Evolutionary conservation across 2,113 vertebrate species (phyloP).

Genomic region (Takifugu flavidus): DNA sequence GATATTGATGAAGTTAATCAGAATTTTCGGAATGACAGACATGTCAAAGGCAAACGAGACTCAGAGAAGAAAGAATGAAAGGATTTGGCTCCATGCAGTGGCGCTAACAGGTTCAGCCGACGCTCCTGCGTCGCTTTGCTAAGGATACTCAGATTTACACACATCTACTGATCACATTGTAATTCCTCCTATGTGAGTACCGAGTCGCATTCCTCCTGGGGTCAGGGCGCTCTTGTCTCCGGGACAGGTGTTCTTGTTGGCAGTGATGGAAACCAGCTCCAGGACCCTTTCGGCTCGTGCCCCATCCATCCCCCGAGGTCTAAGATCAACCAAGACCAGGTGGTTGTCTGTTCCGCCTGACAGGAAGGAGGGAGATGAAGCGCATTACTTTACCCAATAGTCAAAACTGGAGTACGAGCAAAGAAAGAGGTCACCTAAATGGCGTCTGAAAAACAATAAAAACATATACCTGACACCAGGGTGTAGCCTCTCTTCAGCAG

Average conservation of each 20-base stretch:
- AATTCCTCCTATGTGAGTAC: constrained; percentile 55
- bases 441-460: background rate
- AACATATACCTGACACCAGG: constrained; percentile 82
- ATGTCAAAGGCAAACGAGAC: constrained; percentile 14
- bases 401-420: background rate
- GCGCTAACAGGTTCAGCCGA: constrained; percentile 18
- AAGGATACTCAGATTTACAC: background rate
- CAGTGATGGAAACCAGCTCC: constrained; percentile 87
- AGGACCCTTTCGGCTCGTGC: constrained; percentile 85
- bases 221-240: constrained; percentile 88
- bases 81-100: background rate
- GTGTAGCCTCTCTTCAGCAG: constrained; percentile 84
- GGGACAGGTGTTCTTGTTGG: constrained; percentile 92
- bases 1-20: constrained; percentile 4
- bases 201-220: constrained; percentile 84
- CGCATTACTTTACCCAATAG: background rate
- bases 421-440: constrained; percentile 11
- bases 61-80: constrained; percentile 14
- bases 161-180: background rate
- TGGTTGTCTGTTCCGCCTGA: constrained; percentile 92
- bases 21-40: background rate
- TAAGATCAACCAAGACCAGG: constrained; percentile 88
- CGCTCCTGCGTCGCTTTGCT: constrained; percentile 5
- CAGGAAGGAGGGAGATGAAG: background rate
- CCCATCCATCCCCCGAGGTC: constrained; percentile 85